Conservation (phyloP, 2,113 vertebrate genomes). For the Gnathonemus echidnorhynchus region DNA sequence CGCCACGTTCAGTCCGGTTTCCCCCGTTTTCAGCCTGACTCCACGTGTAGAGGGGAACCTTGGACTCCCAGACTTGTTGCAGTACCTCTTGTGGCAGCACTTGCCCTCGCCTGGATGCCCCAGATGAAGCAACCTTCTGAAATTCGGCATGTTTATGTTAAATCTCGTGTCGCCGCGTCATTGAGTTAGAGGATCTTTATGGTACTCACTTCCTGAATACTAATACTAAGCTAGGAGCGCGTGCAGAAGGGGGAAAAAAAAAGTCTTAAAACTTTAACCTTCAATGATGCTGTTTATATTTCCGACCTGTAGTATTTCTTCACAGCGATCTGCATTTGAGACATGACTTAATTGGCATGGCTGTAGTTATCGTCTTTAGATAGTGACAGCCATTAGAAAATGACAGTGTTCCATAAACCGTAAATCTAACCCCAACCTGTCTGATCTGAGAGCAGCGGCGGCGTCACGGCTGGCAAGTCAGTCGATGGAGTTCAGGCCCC, state of each 20-base stretch:
- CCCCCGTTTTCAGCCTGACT: slow-evolving; percentile 34
- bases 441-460: neutral
- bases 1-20: neutral
- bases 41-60: slow-evolving; percentile 47
- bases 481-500: neutral
- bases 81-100: slow-evolving; percentile 8
- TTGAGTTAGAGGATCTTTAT: slow-evolving; percentile 11
- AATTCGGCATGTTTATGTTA: neutral
- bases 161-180: neutral
- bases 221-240: no score
- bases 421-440: neutral
- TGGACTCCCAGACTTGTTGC: neutral
- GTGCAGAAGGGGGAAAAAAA: neutral
- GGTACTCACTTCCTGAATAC: neutral
- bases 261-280: slow-evolving; percentile 31
- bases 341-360: neutral
- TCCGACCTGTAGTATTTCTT: neutral
- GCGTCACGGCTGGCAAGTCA: neutral
- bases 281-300: slow-evolving; percentile 26
- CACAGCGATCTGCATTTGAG: neutral
- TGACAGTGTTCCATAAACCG: neutral
- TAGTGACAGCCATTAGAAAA: neutral
- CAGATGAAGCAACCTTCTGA: neutral
- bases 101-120: neutral
- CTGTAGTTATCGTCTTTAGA: neutral